Evolutionary conservation across 2,797 vertebrate genomes (phyloP).

Genomic region (Falco biarmicus): DNA sequence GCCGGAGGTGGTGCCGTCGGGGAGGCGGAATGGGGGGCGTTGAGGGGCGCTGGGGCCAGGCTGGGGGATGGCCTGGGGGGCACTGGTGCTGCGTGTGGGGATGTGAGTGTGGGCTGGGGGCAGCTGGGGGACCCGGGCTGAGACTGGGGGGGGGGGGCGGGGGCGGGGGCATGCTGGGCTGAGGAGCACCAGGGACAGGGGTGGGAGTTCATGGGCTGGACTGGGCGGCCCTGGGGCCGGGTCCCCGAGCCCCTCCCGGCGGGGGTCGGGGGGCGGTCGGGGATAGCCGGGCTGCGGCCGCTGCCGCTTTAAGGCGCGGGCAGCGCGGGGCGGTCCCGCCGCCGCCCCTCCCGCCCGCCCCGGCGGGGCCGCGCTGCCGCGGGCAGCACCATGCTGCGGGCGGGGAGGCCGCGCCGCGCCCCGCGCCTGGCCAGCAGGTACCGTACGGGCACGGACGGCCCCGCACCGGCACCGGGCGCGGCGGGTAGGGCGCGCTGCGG

Average conservation of each 20-base stretch:
- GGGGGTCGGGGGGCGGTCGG: background rate
- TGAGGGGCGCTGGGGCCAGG: background rate
- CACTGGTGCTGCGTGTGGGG: background rate
- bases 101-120: no score
- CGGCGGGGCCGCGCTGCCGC: background rate
- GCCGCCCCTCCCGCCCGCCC: conserved; percentile 8
- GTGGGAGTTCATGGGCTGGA: background rate
- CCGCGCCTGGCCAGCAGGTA: conserved; percentile 14
- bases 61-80: background rate
- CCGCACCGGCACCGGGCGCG: background rate
- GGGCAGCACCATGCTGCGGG: conserved; percentile 33
- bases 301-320: conserved; percentile 53
- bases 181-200: no score
- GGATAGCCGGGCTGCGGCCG: background rate
- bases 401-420: background rate
- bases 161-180: no score
- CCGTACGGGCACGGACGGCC: background rate
- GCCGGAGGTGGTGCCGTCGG: background rate
- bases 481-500: no score
- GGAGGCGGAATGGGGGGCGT: no score
- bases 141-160: no score
- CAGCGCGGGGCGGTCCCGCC: conserved; percentile 7
- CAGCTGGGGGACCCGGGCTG: no score
- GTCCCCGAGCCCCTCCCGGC: background rate
- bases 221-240: background rate